phyloP scores from a whole-genome alignment of 2,113 vertebrate genomes.

The Ptilonorhynchus violaceus region DNA sequence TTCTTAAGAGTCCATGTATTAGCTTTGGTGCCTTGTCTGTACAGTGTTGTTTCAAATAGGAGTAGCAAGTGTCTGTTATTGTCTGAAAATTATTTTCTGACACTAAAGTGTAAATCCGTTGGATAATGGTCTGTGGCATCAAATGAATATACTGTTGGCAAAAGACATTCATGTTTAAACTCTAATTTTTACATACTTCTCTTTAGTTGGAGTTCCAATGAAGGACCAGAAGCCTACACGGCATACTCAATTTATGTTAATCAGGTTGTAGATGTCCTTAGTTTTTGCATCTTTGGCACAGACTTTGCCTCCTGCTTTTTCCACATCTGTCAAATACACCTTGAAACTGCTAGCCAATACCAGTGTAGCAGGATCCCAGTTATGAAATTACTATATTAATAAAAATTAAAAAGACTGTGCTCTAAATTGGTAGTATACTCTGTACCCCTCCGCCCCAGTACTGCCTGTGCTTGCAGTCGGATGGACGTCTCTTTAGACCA shows the following conservation, averaged over 20 bases:
- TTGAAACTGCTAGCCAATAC: background rate
- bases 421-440: background rate
- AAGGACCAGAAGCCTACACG: background rate
- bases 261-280: background rate
- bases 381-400: background rate
- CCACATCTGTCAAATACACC: background rate
- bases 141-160: background rate
- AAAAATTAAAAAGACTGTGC: background rate
- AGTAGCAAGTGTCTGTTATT: background rate
- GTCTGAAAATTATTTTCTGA: background rate
- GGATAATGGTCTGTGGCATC: background rate
- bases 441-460: background rate
- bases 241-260: background rate
- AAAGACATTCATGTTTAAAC: background rate
- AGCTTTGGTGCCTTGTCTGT: background rate
- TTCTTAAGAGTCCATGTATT: background rate
- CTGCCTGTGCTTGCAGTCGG: background rate
- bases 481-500: background rate
- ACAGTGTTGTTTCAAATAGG: background rate
- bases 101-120: background rate
- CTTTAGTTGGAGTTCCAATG: background rate
- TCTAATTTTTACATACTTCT: background rate
- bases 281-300: background rate
- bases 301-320: background rate
- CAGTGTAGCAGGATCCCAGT: background rate